phyloP scores from a whole-genome alignment of 2,113 vertebrate species.

The Chamaea fasciata region DNA sequence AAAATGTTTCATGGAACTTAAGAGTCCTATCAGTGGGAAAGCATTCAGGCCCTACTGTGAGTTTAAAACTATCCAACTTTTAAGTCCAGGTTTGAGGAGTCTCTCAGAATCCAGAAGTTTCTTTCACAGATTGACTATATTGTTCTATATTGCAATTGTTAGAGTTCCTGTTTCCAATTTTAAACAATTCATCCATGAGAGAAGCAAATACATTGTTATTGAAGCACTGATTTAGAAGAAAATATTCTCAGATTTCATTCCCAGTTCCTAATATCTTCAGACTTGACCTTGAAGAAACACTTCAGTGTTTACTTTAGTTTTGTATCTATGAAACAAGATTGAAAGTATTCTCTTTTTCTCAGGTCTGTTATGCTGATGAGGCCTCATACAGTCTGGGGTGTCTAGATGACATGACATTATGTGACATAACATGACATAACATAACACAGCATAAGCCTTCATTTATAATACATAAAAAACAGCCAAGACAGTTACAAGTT shows the following conservation, averaged over 20 bases:
- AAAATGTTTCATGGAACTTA: not conserved
- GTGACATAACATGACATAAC: not conserved
- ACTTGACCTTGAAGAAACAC: not conserved
- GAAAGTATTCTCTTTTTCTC: not conserved
- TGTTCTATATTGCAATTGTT: not conserved
- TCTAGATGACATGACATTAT: not conserved
- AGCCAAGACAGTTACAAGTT: not conserved
- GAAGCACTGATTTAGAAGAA: not conserved
- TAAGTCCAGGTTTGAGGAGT: not conserved
- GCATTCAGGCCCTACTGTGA: not conserved
- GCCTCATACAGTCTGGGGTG: not conserved
- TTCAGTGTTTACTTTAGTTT: not conserved
- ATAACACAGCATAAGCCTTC: not conserved
- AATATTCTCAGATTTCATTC: not conserved
- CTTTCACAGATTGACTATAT: not conserved
- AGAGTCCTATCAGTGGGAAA: not conserved
- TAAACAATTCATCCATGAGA: not conserved
- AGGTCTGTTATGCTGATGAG: not conserved
- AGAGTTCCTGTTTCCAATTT: not conserved
- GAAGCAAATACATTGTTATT: not conserved
- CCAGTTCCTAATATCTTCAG: not conserved
- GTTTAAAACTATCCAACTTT: not conserved
- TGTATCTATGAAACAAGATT: not conserved
- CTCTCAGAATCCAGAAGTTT: not conserved
- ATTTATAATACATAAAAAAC: not conserved